Base-by-base conservation (phyloP, 2,888 invertebrate genomes). In the Plagiodera versicolora region DNA sequence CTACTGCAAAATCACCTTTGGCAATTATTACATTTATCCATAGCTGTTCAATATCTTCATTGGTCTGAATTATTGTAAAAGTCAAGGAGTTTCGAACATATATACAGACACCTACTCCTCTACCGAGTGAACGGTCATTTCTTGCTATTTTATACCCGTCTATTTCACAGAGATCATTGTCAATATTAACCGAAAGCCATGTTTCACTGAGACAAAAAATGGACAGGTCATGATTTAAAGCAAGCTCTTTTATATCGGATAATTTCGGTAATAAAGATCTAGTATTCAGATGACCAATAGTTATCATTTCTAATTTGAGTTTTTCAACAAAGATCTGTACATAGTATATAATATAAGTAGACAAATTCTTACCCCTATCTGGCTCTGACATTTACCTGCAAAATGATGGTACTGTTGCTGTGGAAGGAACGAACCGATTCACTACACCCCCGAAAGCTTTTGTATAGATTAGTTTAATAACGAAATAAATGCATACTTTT, bases 161-260 rank as follows among this genome's bases (percentile, higher is more conserved):
- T 17, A 47, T 47, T 47, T 17, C 47, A 47, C 47, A 47, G 47
- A 18, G 8, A 17, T 47, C 47, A 28, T 28, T 18, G 2, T 47
- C 47, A 47, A 17, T 47, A 17, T 47, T 47, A 18, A 18, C 19
- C 47, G 18, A 47, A 11, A 45, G 14, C 45, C 14, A 45, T 14
- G 14, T 45, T 14, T 45, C 45, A 45, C 45, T 45, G 14, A 45
- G 47, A 47, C 47, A 47, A 47, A 47, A 18, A 47, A 47, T 47
- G 17, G 18, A 18, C n/a, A 47, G 2, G 2, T 47, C 18, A 47
- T 47, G 10, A 14, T 47, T 2, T 18, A 16, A 18, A 18, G 47
- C 19, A 18, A 18, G 1, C 18, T 47, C 47, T 47, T 47, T 47
- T 6, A 47, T 17, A 47, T 47, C 18, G 6, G 47, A 47, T 18